Conservation (phyloP, 2,797 vertebrate genomes). For the Fundulus diaphanus region DNA sequence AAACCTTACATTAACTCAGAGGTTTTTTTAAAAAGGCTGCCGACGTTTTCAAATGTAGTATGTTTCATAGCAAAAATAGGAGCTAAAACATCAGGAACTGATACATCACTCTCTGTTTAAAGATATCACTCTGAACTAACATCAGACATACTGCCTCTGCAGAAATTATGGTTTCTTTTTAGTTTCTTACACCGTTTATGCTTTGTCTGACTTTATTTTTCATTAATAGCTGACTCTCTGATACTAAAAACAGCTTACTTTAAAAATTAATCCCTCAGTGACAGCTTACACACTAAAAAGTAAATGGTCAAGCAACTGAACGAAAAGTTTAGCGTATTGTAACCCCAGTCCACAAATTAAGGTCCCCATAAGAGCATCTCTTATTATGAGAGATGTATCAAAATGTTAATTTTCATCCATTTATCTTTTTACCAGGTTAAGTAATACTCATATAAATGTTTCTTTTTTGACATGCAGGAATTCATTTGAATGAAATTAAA, state of each 20-base stretch:
- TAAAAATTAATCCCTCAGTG: too few relatives aligned
- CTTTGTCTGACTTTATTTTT: background rate
- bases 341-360: too few relatives aligned
- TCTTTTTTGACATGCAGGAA: too few relatives aligned
- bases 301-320: background rate
- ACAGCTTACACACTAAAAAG: background rate
- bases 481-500: too few relatives aligned
- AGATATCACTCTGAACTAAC: background rate
- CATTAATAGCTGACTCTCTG: background rate
- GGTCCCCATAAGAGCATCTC: too few relatives aligned
- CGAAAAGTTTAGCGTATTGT: too few relatives aligned
- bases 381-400: too few relatives aligned
- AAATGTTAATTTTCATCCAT: background rate
- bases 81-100: background rate
- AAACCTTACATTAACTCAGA: background rate
- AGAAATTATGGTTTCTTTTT: background rate
- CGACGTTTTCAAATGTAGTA: background rate
- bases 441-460: background rate
- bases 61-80: background rate
- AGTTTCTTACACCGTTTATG: background rate
- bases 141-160: background rate
- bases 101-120: background rate
- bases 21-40: background rate
- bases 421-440: background rate
- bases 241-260: background rate